Evolutionary conservation across 2,797 vertebrate species (phyloP).

Genomic region (Pitangus sulphuratus): DNA sequence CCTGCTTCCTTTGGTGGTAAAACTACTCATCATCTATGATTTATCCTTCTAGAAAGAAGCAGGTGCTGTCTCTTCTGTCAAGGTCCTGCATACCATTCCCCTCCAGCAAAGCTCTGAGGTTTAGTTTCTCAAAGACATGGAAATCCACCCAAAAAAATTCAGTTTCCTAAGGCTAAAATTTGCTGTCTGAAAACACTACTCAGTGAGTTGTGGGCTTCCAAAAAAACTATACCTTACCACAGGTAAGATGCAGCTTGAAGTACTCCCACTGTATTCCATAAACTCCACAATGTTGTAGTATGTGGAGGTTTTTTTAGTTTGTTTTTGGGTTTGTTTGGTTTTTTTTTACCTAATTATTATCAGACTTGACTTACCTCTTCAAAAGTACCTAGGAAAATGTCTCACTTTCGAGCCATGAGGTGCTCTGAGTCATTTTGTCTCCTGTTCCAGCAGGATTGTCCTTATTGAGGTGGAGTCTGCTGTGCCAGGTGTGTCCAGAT

Average conservation of each 20-base stretch:
- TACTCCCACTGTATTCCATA: background rate
- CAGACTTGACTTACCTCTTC: background rate
- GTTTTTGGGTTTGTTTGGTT: fast-evolving
- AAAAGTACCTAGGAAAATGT: background rate
- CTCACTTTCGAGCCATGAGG: background rate
- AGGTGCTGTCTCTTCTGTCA: background rate
- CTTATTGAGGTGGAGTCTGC: background rate
- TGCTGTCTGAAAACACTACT: background rate
- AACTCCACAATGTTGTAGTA: background rate
- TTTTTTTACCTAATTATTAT: background rate
- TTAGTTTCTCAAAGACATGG: background rate
- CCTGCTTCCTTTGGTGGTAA: background rate
- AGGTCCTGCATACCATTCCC: background rate
- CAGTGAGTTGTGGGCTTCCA: fast-evolving
- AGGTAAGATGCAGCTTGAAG: background rate
- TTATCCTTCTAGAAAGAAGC: background rate
- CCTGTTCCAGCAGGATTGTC: background rate
- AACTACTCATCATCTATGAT: background rate
- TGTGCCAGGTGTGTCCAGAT: background rate
- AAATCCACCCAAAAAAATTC: background rate
- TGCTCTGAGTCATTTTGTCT: background rate
- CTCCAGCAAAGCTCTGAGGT: background rate
- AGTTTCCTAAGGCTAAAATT: background rate
- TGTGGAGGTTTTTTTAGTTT: background rate
- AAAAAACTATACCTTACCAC: background rate